These are phyloP conservation scores for Porites rus DNA, from an alignment of 92 coral and sea anemone genomes.

Conservation along the genomic window DNA sequence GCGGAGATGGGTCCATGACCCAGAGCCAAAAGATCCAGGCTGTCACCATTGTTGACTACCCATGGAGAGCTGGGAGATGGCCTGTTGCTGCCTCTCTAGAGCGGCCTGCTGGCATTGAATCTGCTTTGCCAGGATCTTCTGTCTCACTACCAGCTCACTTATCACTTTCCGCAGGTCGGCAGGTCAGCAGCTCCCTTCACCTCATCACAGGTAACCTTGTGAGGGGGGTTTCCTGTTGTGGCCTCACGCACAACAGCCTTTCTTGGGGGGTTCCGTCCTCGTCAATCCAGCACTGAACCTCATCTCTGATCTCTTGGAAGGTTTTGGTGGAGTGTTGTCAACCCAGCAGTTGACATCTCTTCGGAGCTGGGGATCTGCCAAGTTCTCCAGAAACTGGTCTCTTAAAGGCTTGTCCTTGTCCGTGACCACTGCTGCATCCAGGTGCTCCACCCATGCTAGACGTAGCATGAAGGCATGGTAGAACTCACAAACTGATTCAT, in stretches of 20 bases:
- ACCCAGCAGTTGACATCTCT: conserved; percentile 39
- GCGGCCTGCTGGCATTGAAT: conserved; percentile 29
- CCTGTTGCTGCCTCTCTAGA: conserved; percentile 24
- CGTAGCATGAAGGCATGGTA: conserved; percentile 18
- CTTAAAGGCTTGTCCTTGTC: conserved; percentile 30
- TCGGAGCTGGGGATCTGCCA: not conserved
- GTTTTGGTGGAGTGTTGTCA: conserved; percentile 36
- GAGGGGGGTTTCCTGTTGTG: conserved; percentile 27
- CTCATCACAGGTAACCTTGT: too few species aligned
- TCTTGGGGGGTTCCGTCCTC: conserved; percentile 3
- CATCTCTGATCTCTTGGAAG: conserved; percentile 34
- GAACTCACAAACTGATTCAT: conserved; percentile 5
- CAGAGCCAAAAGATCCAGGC: not conserved
- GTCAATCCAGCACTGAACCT: conserved; percentile 6
- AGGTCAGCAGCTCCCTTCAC: too few species aligned
- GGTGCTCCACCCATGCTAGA: not conserved
- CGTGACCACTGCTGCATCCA: not conserved
- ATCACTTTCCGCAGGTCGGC: too few species aligned
- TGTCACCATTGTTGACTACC: not conserved
- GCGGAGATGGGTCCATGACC: not conserved
- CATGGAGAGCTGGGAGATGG: conserved; percentile 11
- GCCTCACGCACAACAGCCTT: conserved; percentile 25
- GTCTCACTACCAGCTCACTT: conserved; percentile 12
- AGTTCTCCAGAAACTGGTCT: conserved; percentile 11
- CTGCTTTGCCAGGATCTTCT: conserved; percentile 42